Evolutionary conservation across 2,888 invertebrate species (phyloP).

Genomic region (Busseola fusca): DNA sequence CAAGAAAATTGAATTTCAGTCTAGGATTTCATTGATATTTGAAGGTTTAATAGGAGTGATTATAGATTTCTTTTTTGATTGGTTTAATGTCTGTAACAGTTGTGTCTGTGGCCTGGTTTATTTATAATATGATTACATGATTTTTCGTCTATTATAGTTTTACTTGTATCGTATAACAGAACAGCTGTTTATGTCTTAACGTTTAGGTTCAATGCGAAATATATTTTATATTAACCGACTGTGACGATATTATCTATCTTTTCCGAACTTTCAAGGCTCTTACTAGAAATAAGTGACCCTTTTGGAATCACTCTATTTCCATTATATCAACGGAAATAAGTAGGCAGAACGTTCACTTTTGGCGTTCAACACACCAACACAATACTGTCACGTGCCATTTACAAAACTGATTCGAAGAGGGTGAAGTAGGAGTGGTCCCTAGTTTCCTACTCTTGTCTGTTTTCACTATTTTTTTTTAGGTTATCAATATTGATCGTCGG

Average conservation of each 20-base stretch:
- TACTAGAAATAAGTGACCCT: background rate
- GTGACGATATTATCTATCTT: background rate
- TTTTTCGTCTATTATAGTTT: background rate
- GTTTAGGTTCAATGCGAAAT: background rate
- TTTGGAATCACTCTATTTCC: constrained; percentile 18
- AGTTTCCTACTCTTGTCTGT: background rate
- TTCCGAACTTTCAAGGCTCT: background rate
- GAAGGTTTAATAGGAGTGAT: constrained; percentile 20
- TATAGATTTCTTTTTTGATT: constrained; percentile 24
- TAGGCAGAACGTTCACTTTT: background rate
- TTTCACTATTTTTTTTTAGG: background rate
- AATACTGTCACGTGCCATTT: constrained; percentile 26
- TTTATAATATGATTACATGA: constrained; percentile 9
- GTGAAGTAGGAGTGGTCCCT: constrained; percentile 7
- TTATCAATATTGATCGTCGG: background rate
- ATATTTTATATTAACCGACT: background rate
- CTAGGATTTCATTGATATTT: constrained; percentile 7
- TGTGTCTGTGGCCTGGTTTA: constrained; percentile 14
- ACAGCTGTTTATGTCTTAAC: background rate
- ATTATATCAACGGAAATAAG: constrained; percentile 12
- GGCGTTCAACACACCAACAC: constrained; percentile 9
- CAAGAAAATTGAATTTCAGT: constrained; percentile 17
- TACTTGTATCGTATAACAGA: background rate
- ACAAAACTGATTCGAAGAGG: constrained; percentile 18
- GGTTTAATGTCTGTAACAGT: constrained; percentile 1